Conservation (phyloP, 2,113 vertebrate genomes). For the Leucosticte australis region DNA sequence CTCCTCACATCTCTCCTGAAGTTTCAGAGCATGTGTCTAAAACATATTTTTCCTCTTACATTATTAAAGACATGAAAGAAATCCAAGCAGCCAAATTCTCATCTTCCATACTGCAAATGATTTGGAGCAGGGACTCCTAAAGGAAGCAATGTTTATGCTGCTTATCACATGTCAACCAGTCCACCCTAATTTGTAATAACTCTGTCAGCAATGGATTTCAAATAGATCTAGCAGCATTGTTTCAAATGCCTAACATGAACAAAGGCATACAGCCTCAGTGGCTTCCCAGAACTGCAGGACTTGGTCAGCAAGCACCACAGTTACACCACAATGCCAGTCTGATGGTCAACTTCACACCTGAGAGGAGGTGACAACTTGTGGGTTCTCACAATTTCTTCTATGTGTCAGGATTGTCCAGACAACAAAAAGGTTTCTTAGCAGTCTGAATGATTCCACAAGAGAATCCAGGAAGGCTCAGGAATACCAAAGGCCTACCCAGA, state of each 20-base stretch:
- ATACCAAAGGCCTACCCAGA: not conserved
- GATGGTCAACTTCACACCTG: not conserved
- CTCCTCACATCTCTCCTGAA: not conserved
- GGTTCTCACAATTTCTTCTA: not conserved
- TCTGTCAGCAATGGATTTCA: not conserved
- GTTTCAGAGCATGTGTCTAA: not conserved
- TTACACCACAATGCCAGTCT: not conserved
- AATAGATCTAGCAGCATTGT: not conserved
- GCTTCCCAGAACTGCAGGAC: not conserved
- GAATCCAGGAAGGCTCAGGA: not conserved
- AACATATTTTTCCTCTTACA: not conserved
- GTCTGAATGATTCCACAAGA: not conserved
- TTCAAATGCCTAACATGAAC: not conserved
- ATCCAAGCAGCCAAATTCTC: not conserved
- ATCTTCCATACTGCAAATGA: not conserved
- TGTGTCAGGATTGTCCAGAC: accelerated
- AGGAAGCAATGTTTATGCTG: not conserved
- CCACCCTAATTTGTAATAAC: not conserved
- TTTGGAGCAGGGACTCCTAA: not conserved
- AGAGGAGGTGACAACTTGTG: not conserved
- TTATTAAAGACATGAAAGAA: not conserved
- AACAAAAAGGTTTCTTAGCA: not conserved
- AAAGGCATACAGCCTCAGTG: accelerated
- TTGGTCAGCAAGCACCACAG: not conserved
- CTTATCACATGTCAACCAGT: not conserved